Evolutionary conservation across 2,797 vertebrate species (phyloP).

Genomic region (Apogon talboti): DNA sequence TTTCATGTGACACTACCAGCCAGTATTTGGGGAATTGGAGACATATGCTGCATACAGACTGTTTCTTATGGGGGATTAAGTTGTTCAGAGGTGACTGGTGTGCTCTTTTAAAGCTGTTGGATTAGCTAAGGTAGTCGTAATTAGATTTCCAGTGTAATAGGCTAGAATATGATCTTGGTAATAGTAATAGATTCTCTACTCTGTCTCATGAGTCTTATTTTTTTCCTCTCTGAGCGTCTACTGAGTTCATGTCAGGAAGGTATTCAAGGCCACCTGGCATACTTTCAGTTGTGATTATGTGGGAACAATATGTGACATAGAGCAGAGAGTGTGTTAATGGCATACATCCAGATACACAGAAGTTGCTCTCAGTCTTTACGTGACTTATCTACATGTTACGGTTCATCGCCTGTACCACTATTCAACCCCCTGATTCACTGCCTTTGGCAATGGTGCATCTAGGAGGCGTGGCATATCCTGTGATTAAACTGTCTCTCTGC

Average conservation of each 20-base stretch:
- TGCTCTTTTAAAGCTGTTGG: slow-evolving; percentile 49
- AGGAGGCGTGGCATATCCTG: slow-evolving; percentile 34
- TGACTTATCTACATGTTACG: slow-evolving; percentile 35
- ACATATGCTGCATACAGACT: slow-evolving; percentile 23
- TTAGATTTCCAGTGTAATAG: slow-evolving; percentile 36
- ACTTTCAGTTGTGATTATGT: slow-evolving; percentile 56
- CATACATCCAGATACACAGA: slow-evolving; percentile 46
- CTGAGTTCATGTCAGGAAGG: slow-evolving; percentile 40
- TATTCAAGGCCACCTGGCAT: slow-evolving; percentile 58
- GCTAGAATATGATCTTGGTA: slow-evolving; percentile 29
- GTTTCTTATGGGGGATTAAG: slow-evolving; percentile 50
- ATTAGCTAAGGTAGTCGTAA: slow-evolving; percentile 53
- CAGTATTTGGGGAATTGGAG: slow-evolving; percentile 35
- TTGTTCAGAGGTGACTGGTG: slow-evolving; percentile 59
- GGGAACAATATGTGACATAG: slow-evolving; percentile 49
- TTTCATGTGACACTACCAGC: slow-evolving; percentile 17
- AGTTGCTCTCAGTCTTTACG: slow-evolving; percentile 41
- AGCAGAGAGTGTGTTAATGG: slow-evolving; percentile 51
- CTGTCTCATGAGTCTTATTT: slow-evolving; percentile 14
- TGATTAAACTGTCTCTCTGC: slow-evolving; percentile 43
- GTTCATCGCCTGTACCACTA: slow-evolving; percentile 24
- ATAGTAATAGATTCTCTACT: slow-evolving; percentile 35
- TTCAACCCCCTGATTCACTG: slow-evolving; percentile 43
- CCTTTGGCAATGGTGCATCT: slow-evolving; percentile 36
- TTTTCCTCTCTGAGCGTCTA: slow-evolving; percentile 14